These are phyloP conservation scores for Columba janthina DNA, from an alignment of 2,113 vertebrate genomes.

Conservation along the genomic window DNA sequence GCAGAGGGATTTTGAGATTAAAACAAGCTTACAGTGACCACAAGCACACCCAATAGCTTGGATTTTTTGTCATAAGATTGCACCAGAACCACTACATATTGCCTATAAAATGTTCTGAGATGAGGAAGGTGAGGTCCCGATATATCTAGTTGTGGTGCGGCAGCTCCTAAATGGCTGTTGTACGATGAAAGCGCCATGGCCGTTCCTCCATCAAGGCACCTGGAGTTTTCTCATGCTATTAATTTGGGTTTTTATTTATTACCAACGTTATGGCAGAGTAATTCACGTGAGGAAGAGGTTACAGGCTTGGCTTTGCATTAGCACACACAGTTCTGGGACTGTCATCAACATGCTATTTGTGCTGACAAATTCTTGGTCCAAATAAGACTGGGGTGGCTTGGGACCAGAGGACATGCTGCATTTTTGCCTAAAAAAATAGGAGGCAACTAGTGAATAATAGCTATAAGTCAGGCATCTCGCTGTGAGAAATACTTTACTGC, in stretches of 20 bases:
- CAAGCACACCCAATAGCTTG: neutral
- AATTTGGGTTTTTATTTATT: neutral
- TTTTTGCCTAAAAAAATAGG: neutral
- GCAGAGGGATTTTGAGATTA: neutral
- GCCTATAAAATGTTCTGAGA: neutral
- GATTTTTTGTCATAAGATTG: neutral
- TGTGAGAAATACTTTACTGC: constrained; percentile 39
- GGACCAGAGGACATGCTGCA: neutral
- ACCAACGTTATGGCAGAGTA: neutral
- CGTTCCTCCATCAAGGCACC: neutral
- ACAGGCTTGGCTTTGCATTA: neutral
- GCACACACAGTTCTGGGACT: neutral
- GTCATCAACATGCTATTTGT: neutral
- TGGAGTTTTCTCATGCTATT: neutral
- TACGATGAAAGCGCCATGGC: neutral
- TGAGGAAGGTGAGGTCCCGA: neutral
- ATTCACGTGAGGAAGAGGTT: neutral
- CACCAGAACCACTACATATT: neutral
- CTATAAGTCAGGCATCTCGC: constrained; percentile 7
- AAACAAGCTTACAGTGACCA: neutral
- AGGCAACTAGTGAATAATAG: constrained; percentile 5
- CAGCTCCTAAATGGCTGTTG: neutral
- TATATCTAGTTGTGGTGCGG: neutral
- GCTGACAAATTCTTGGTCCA: neutral
- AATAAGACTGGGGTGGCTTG: neutral